Evolutionary conservation across 2,113 vertebrate species (phyloP).

Genomic region (Amazona vittata): DNA sequence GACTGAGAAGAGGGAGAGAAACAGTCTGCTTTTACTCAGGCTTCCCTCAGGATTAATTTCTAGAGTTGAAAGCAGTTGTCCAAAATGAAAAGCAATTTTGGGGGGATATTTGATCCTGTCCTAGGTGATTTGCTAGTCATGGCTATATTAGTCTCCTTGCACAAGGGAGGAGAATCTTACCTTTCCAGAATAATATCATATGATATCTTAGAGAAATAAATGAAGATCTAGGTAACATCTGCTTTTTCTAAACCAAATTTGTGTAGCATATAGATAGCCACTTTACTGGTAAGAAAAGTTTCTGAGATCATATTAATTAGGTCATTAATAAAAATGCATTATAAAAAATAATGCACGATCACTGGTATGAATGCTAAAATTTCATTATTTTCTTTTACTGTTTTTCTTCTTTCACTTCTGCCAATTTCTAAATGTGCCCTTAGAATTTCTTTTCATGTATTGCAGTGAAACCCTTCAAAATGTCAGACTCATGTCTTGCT

Average conservation of each 20-base stretch:
- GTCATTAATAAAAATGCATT: background rate
- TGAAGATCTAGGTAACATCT: background rate
- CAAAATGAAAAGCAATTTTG: background rate
- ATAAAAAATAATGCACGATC: background rate
- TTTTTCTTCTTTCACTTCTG: background rate
- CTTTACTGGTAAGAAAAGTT: background rate
- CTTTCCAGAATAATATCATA: background rate
- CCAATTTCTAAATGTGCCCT: background rate
- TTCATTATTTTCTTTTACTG: background rate
- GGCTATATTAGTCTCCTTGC: background rate
- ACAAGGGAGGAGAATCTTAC: background rate
- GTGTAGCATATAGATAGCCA: background rate
- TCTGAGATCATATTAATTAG: background rate
- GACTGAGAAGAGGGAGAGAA: background rate
- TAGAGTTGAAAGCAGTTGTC: background rate
- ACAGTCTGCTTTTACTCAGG: rapidly evolving
- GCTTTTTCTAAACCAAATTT: background rate
- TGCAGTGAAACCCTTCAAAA: background rate
- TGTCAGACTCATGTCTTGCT: background rate
- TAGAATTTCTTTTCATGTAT: background rate
- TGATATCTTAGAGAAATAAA: background rate
- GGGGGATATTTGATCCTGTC: background rate
- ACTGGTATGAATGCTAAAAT: background rate
- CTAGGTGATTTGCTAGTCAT: background rate
- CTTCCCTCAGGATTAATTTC: background rate